Base-by-base conservation (phyloP, 2,888 invertebrate species). In the Tipula helvola region DNA sequence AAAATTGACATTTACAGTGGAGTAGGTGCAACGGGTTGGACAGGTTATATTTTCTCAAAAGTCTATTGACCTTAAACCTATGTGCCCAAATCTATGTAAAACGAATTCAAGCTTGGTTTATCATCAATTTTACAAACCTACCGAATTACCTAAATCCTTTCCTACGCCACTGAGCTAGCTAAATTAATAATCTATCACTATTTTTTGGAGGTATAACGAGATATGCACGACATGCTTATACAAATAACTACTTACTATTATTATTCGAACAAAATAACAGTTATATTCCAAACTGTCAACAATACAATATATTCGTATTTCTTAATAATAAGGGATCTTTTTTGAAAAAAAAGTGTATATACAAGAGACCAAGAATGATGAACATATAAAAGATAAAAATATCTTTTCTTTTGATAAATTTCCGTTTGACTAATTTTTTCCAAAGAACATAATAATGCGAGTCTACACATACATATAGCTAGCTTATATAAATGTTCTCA, bases 401-500 rank as follows among this genome's bases (percentile, higher is more conserved):
- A 71, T 71, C 71, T 18, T 57, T 57, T 71, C 71, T 71, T 71
- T 71, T 71, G 71, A 71, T 71, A 71, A 71, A 71, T 71, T 71
- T 71, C 71, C 71, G 71, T 71, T 71, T 71, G 71, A 71, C 71
- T 71, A 71, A 71, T 71, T 71, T 71, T 71, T 71, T 71, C n/a
- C 52, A 52, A 28, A 71, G 71, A 71, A 71, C 71, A 71, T 71
- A 39, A 71, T 52, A 52, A 39, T 7, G 39, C 5, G 39, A 39
- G 7, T 39, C 39, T 57, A 57, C 5, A 57, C 28, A 10, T 71
- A 28, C 28, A 10, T 71, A 71, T 28, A 10, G 2, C 71, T 28
- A 10, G 2, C 71, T 71, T 71, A 71, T 18, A 71, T 28, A 28
- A 28, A 28, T 71, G 12, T n/a, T 71, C 2, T 28, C 28, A 71